Evolutionary conservation across 2,797 vertebrate genomes (phyloP).

Genomic region (Taenioides sp.): DNA sequence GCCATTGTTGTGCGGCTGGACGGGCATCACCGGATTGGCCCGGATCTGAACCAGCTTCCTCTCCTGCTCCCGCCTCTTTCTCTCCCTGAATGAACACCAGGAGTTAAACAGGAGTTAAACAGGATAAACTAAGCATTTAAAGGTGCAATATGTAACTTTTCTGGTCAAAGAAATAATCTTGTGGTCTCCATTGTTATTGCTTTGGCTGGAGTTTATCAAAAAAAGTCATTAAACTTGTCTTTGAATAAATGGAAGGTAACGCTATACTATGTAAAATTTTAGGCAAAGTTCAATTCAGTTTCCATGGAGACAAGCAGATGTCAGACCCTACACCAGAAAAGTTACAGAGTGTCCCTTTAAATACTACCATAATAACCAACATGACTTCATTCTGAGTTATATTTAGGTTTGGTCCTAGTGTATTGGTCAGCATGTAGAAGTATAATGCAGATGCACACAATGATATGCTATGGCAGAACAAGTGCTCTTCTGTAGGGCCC

Average conservation of each 20-base stretch:
- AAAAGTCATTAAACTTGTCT: too few species aligned
- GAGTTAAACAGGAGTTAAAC: too few species aligned
- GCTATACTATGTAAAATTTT: too few species aligned
- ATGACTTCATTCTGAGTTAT: background rate
- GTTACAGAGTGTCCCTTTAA: too few species aligned
- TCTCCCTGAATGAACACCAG: constrained; percentile 72
- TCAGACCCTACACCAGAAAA: too few species aligned
- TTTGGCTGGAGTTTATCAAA: too few species aligned
- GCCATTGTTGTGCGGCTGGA: constrained; percentile 76
- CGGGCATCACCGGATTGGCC: constrained; percentile 80
- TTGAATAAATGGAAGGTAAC: too few species aligned
- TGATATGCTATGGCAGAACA: background rate
- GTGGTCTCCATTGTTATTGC: too few species aligned
- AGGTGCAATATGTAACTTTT: background rate
- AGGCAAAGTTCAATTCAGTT: too few species aligned
- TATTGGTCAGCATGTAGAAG: background rate
- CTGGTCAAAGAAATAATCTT: background rate
- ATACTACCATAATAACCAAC: too few species aligned
- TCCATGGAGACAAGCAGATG: too few species aligned
- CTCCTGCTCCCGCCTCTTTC: constrained; percentile 94
- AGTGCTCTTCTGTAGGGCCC: background rate
- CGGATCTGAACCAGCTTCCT: constrained; percentile 92
- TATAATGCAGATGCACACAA: background rate
- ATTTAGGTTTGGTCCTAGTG: background rate
- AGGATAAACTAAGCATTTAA: background rate